These are phyloP conservation scores for Chelonus insularis DNA, from an alignment of 1,140 invertebrate species.

Conservation along the genomic window DNA sequence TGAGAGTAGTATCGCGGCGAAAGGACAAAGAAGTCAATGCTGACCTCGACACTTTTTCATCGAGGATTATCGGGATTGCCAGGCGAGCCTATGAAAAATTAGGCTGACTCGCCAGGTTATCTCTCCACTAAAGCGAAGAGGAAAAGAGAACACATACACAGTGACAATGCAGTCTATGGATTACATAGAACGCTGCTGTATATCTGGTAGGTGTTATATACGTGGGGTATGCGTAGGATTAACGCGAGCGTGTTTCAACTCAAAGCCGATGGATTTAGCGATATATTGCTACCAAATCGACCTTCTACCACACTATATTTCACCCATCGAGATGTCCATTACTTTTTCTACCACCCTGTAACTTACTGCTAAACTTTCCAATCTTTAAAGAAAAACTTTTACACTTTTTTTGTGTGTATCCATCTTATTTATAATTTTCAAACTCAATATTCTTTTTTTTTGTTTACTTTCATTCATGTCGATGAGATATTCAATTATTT, in stretches of 20 bases:
- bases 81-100: conserved; percentile 38
- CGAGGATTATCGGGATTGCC: conserved; percentile 35
- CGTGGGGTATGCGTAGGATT: conserved; percentile 25
- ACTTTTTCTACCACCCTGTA: not conserved
- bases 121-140: not conserved
- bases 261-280: conserved; percentile 26
- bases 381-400: not conserved
- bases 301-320: conserved; percentile 20
- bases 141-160: not conserved
- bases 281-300: conserved; percentile 18
- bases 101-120: conserved; percentile 20
- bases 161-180: not conserved
- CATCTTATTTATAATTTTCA: no score
- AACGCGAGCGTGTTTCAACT: conserved; percentile 24
- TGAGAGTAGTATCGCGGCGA: conserved; percentile 2
- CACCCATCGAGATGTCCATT: conserved; percentile 11
- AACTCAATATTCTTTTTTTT: no score
- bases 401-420: no score
- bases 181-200: not conserved
- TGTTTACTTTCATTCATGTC: no score
- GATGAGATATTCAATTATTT: no score
- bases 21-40: conserved; percentile 29
- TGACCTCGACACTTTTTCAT: conserved; percentile 37
- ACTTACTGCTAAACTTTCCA: not conserved
- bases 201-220: conserved; percentile 1